These are phyloP conservation scores for Acipenser ruthenus DNA, from an alignment of 2,797 vertebrate species.

Conservation along the genomic window DNA sequence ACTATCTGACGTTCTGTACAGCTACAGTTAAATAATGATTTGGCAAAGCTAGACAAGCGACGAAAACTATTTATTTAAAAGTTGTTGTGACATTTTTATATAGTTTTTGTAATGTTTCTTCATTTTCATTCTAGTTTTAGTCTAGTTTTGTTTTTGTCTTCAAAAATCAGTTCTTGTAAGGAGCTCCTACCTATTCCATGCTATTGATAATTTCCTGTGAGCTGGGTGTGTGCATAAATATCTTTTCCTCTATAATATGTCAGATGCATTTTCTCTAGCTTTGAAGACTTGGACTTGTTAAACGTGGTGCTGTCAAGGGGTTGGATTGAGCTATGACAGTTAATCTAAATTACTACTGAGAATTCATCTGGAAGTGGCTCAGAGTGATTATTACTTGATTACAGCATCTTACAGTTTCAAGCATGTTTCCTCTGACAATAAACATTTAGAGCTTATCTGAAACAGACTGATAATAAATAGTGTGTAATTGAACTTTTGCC, in stretches of 20 bases:
- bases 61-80: too few species aligned
- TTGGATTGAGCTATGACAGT: constrained; percentile 24
- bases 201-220: too few species aligned
- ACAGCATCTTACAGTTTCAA: constrained; percentile 41
- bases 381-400: constrained; percentile 44
- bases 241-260: not conserved
- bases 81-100: too few species aligned
- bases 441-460: constrained; percentile 24
- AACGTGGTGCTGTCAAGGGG: constrained; percentile 22
- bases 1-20: too few species aligned
- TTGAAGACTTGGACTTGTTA: constrained; percentile 10
- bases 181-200: too few species aligned
- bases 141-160: too few species aligned
- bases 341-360: constrained; percentile 34
- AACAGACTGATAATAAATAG: constrained; percentile 18
- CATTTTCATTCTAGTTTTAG: too few species aligned
- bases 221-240: not conserved
- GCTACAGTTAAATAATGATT: too few species aligned
- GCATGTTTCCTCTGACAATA: constrained; percentile 26
- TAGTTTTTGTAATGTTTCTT: too few species aligned
- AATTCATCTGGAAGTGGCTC: constrained; percentile 37
- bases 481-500: constrained; percentile 26
- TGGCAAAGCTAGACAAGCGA: too few species aligned
- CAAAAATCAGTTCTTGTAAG: too few species aligned
- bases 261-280: constrained; percentile 4